phyloP scores from a whole-genome alignment of 53 echinoderm and acorn worm genomes.

The Apostichopus leukothele region DNA sequence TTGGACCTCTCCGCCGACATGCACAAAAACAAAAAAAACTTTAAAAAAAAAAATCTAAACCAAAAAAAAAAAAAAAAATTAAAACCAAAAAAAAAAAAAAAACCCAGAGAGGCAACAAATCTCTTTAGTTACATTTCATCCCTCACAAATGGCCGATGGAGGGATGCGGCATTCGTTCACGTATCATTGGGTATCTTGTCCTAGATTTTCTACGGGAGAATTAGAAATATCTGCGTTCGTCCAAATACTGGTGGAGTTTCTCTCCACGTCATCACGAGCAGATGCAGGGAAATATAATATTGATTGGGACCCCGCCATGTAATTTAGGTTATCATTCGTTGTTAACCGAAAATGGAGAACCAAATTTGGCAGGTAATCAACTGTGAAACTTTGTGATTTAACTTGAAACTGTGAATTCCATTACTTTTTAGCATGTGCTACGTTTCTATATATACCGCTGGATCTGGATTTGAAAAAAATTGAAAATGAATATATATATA shows the following conservation, averaged over 20 bases:
- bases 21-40: too few relatives aligned
- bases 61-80: too few relatives aligned
- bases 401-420: slow-evolving; percentile 9
- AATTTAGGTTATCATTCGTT: slow-evolving; percentile 43
- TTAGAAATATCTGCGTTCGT: not conserved
- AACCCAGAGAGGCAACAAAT: not conserved
- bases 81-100: too few relatives aligned
- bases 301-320: slow-evolving; percentile 29
- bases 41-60: too few relatives aligned
- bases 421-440: not conserved
- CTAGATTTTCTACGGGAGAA: not conserved
- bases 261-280: slow-evolving; percentile 26
- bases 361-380: slow-evolving; percentile 17
- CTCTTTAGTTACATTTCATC: not conserved
- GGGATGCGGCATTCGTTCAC: slow-evolving; percentile 20
- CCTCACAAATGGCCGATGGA: not conserved
- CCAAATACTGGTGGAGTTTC: slow-evolving; percentile 3
- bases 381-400: slow-evolving; percentile 26
- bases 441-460: not conserved
- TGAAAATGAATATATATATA: not conserved
- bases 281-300: slow-evolving; percentile 45
- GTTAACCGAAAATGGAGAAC: slow-evolving; percentile 38
- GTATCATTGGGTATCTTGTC: slow-evolving; percentile 30
- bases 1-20: not conserved
- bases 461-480: not conserved